Evolutionary conservation across 2,113 vertebrate species (phyloP), one percentile per base, ranked within the genome.

Genomic region (Tricholaema leucomelas): DNA sequence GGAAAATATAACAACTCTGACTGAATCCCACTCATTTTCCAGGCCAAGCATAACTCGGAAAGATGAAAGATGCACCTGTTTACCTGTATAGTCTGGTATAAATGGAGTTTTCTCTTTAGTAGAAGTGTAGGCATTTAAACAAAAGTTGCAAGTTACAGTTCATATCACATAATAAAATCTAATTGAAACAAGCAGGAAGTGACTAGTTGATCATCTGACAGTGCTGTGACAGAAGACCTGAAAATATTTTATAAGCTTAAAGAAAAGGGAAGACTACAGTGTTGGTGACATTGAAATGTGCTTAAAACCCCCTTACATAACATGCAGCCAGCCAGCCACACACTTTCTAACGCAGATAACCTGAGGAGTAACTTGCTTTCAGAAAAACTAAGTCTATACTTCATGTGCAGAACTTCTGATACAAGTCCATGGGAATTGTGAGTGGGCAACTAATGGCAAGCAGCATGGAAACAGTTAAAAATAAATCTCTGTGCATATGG

Each of bases 1-100:
- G 89, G 89, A 97, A 96, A 96, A 96, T 93, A 95, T 73, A 93
- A 4, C 63, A 96, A 92, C 64, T 96, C 88, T 63, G 36, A 89
- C 87, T 92, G 86, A 95, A 95, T 85, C 81, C 78, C 95, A 92
- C 91, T 94, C 42, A 52, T 95, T 95, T 94, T 92, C 93, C 90
- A 95, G 92, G 90, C 88, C 86, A 96, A 91, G 81, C 84, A 91
- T 56, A 71, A 75, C 66, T 86, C 1, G 0, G 88, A 85, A 95
- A 91, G 96, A 83, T 91, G 92, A 93, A 86, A 71, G 94, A 81
- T 23, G 87, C 81, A 89, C 54, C 90, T 78, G 86, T 70, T 96
- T 85, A 66, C 85, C 81, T 90, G 74, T 80, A 92, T 15, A 78
- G 84, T 81, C 90, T 87, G 75, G 48, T 46, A 71, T 24, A 31